A percentile compares a stretch with the other conserved stretches of the same genome.
Evolutionary conservation across 2,888 invertebrate genomes (phyloP).

Genomic region (Stenodera caucasica): DNA sequence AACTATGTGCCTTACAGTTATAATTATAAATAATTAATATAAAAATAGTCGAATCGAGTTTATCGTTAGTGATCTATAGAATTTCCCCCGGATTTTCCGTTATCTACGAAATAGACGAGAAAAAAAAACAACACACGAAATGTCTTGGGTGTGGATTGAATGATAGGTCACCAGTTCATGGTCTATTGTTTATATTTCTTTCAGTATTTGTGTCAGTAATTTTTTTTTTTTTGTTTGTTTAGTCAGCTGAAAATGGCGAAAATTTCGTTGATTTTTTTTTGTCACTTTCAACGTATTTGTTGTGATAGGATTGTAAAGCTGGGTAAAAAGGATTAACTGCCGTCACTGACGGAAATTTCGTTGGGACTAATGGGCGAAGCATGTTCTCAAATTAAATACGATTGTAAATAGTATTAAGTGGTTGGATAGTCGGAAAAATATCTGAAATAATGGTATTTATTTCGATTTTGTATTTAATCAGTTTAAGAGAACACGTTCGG

Average conservation of each 20-base stretch:
- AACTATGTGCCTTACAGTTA: too few relatives aligned
- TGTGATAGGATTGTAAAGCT: constrained; percentile 4
- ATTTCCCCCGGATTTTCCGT: background rate
- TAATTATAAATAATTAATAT: too few relatives aligned
- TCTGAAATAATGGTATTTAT: background rate
- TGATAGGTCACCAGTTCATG: constrained; percentile 25
- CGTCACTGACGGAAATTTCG: constrained; percentile 19
- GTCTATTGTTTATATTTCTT: constrained; percentile 18
- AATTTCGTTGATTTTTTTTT: background rate
- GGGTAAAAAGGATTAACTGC: constrained; percentile 12
- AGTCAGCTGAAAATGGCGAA: too few relatives aligned
- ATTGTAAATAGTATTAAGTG: constrained; percentile 12
- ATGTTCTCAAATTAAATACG: constrained; percentile 20
- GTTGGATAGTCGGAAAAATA: background rate
- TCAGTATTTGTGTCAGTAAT: constrained; percentile 9
- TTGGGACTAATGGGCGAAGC: constrained; percentile 19
- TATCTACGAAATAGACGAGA: background rate
- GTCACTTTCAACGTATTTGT: background rate
- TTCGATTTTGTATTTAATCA: background rate
- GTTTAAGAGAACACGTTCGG: background rate
- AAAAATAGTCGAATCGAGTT: background rate
- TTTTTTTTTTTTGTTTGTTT: constrained; percentile 10
- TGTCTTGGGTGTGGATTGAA: constrained; percentile 19
- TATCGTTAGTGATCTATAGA: background rate
- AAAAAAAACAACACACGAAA: too few relatives aligned